A percentile compares a stretch with the other conserved stretches of the same genome.
Conservation (phyloP, 1,140 invertebrate species). For the Pseudoatta argentina region DNA sequence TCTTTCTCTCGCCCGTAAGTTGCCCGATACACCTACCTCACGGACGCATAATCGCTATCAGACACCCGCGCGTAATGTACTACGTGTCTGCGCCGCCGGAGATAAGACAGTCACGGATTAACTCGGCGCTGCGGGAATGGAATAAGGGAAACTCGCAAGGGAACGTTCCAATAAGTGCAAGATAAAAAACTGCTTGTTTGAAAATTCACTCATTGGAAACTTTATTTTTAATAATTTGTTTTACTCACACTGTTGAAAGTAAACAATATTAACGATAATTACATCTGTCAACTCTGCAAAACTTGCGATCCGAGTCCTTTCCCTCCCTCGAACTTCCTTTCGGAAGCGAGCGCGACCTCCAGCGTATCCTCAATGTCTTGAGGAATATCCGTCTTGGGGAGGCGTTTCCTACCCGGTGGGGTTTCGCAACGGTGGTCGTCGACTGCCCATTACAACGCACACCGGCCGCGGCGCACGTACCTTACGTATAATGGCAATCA, state of each 20-base stretch:
- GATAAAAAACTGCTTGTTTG: background rate
- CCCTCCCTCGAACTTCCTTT: constrained; percentile 45
- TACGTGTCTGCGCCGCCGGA: background rate
- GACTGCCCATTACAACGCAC: constrained; percentile 77
- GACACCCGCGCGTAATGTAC: constrained; percentile 16
- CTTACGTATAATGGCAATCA: constrained; percentile 85
- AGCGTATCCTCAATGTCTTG: constrained; percentile 26
- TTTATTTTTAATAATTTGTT: background rate
- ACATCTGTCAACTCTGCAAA: background rate
- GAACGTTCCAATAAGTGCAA: background rate
- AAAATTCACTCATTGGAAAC: background rate
- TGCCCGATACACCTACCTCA: constrained; percentile 69
- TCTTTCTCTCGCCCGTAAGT: constrained; percentile 62
- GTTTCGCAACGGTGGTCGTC: constrained; percentile 69
- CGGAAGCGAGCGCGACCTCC: constrained; percentile 48
- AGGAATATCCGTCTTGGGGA: constrained; percentile 37
- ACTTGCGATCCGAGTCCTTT: background rate
- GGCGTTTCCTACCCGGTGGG: constrained; percentile 46
- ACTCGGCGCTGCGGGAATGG: background rate
- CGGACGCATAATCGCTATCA: constrained; percentile 74
- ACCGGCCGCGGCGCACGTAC: constrained; percentile 77
- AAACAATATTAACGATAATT: background rate
- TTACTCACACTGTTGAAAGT: background rate
- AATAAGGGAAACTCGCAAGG: background rate
- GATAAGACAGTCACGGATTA: constrained; percentile 5